phyloP scores from a whole-genome alignment of 1,140 invertebrate species.

The Phocides pigmalion region DNA sequence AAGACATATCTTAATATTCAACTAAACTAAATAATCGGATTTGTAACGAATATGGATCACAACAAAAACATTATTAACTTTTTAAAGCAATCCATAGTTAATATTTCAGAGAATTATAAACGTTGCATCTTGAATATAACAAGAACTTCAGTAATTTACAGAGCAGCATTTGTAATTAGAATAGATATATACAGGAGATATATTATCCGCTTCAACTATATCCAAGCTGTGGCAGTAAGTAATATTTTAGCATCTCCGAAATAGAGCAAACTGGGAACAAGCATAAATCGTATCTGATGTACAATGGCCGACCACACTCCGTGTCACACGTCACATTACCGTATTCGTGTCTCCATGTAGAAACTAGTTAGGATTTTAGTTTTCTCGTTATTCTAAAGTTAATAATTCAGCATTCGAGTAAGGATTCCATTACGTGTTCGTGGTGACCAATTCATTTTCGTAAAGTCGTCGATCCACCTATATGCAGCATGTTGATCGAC shows the following conservation, averaged over 20 bases:
- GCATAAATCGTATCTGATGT: conserved; percentile 22
- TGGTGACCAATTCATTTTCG: too few species aligned
- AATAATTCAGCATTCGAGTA: conserved; percentile 1
- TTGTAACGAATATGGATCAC: too few species aligned
- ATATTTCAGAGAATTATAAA: too few species aligned
- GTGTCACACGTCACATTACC: conserved; percentile 26
- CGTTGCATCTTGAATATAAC: not conserved
- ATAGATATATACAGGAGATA: not conserved
- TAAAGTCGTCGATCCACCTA: too few species aligned
- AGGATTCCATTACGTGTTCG: too few species aligned
- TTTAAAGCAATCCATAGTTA: too few species aligned
- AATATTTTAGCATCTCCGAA: conserved; percentile 20
- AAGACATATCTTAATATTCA: too few species aligned
- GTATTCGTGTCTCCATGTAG: conserved; percentile 6
- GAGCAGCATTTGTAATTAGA: not conserved
- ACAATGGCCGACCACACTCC: conserved; percentile 23
- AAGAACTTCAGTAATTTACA: not conserved
- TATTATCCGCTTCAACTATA: not conserved
- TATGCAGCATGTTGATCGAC: too few species aligned
- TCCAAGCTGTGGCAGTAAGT: not conserved
- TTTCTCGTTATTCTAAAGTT: conserved; percentile 6
- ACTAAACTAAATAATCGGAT: too few species aligned
- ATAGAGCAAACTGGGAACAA: conserved; percentile 6
- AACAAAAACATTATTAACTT: too few species aligned
- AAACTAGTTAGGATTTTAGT: conserved; percentile 15